phyloP scores from a whole-genome alignment of 2,797 vertebrate species.

The Gallirallus australis region DNA sequence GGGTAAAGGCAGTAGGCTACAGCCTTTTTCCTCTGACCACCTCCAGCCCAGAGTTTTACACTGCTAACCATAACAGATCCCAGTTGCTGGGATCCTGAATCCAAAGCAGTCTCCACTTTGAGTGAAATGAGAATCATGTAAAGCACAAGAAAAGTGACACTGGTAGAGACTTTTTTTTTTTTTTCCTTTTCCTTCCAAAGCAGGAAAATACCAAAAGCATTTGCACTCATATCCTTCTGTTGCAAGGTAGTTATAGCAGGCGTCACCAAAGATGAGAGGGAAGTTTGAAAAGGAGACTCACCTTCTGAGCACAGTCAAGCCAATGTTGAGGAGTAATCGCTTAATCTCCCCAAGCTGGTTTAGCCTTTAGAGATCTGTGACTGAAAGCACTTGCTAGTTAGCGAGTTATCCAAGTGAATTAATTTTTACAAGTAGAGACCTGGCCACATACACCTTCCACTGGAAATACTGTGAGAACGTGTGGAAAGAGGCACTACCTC shows the following conservation, averaged over 20 bases:
- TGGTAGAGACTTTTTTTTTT: neutral
- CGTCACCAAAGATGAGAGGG: neutral
- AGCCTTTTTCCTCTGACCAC: neutral
- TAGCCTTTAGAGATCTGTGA: neutral
- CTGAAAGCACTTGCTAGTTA: neutral
- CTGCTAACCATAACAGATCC: neutral
- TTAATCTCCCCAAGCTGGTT: neutral
- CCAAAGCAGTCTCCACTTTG: neutral
- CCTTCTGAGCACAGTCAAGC: neutral
- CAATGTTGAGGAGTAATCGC: neutral
- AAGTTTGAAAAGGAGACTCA: neutral
- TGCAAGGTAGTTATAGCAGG: neutral
- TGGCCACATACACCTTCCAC: neutral
- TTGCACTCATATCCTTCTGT: neutral
- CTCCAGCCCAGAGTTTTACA: neutral
- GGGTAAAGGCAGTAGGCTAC: neutral
- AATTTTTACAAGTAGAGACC: neutral
- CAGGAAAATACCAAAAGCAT: rapidly evolving
- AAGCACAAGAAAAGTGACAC: neutral
- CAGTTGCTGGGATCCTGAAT: neutral
- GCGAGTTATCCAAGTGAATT: neutral
- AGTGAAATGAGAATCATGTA: neutral
- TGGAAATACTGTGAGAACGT: neutral
- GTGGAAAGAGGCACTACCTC: neutral
- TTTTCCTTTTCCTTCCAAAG: neutral